Conservation (phyloP, 2,888 invertebrate genomes). For the Drosophila gaucha region DNA sequence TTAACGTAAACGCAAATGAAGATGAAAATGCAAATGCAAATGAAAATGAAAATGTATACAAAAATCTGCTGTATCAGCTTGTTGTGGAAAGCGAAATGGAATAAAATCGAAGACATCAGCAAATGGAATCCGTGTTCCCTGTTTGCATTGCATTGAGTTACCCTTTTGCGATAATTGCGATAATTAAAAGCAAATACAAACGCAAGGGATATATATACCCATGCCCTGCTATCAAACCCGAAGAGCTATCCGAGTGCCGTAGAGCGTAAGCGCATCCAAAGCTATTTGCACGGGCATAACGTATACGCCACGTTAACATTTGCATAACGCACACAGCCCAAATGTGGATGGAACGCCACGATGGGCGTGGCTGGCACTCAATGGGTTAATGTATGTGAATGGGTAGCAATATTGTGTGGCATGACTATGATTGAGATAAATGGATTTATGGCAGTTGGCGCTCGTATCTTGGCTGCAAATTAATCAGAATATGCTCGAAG, state of each 20-base stretch:
- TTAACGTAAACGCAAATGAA: constrained; percentile 3
- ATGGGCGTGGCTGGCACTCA: neutral
- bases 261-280: constrained; percentile 19
- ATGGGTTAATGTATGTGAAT: constrained; percentile 7
- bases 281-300: constrained; percentile 63
- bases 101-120: constrained; percentile 76
- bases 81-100: constrained; percentile 42
- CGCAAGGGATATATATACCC: constrained; percentile 50
- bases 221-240: constrained; percentile 8
- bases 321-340: constrained; percentile 48
- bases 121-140: constrained; percentile 54
- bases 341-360: neutral
- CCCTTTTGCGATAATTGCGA: constrained; percentile 81
- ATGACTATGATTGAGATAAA: constrained; percentile 76
- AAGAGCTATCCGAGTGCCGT: constrained; percentile 5
- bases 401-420: constrained; percentile 44
- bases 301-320: constrained; percentile 73
- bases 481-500: constrained; percentile 72
- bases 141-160: constrained; percentile 72
- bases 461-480: constrained; percentile 67
- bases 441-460: constrained; percentile 67
- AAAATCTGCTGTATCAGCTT: constrained; percentile 52
- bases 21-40: neutral
- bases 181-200: constrained; percentile 83
- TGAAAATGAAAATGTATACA: constrained; percentile 13